phyloP scores from a whole-genome alignment of 1,140 invertebrate species.

The Goniozus legneri region DNA sequence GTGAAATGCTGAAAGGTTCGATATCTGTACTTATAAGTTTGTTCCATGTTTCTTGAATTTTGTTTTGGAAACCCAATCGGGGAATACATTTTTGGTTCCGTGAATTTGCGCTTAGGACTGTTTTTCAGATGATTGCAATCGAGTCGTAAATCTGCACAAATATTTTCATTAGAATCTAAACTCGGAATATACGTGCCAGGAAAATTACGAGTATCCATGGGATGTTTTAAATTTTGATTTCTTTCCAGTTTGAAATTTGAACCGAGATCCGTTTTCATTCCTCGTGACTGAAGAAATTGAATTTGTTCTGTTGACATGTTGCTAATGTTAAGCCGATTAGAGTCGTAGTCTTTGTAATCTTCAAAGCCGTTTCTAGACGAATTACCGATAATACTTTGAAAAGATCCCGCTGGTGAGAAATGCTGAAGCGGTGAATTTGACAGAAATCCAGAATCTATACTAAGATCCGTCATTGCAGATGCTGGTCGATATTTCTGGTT shows the following conservation, averaged over 20 bases:
- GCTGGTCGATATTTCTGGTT: constrained; percentile 36
- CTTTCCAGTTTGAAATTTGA: constrained; percentile 32
- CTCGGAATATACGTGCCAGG: constrained; percentile 18
- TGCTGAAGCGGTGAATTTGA: constrained; percentile 48
- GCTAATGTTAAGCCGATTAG: constrained; percentile 25
- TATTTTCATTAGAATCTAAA: constrained; percentile 28
- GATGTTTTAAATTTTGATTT: constrained; percentile 41
- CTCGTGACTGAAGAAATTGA: constrained; percentile 24
- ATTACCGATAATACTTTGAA: constrained; percentile 39
- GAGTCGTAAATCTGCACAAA: constrained; percentile 30
- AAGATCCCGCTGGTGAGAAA: constrained; percentile 39
- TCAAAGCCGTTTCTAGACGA: constrained; percentile 36
- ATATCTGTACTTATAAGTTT: constrained; percentile 39
- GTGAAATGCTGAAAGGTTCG: constrained; percentile 42
- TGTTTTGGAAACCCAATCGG: constrained; percentile 43
- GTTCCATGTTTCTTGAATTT: constrained; percentile 21
- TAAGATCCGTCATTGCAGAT: constrained; percentile 47
- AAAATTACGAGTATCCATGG: constrained; percentile 35
- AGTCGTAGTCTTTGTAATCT: constrained; percentile 38
- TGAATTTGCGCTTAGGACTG: constrained; percentile 35
- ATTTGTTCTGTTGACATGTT: constrained; percentile 36
- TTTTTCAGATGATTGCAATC: constrained; percentile 39
- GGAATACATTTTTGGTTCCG: constrained; percentile 33
- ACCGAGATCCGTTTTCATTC: constrained; percentile 20
- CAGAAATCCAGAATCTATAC: constrained; percentile 44